Evolutionary conservation across 2,113 vertebrate genomes (phyloP).

Genomic region (Elachura formosa): DNA sequence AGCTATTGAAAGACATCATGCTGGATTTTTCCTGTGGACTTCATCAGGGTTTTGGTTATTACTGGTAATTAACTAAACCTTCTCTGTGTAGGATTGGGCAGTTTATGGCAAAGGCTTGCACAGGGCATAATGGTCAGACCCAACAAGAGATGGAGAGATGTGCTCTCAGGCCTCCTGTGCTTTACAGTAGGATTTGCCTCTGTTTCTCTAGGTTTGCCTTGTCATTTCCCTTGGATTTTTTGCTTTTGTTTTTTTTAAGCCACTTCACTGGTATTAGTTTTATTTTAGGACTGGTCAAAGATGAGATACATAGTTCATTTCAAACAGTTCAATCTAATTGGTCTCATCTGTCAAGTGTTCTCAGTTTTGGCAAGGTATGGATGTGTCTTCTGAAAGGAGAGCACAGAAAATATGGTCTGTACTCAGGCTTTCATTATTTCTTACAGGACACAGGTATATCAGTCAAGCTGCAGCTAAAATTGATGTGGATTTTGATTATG

Average conservation of each 20-base stretch:
- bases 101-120: neutral
- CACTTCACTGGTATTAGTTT: neutral
- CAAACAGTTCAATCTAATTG: neutral
- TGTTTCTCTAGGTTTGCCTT: neutral
- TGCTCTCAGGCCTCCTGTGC: neutral
- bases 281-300: neutral
- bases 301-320: neutral
- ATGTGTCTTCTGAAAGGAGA: neutral
- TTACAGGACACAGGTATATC: conserved; percentile 80
- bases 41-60: neutral
- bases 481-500: conserved; percentile 87
- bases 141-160: neutral
- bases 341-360: neutral
- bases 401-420: neutral
- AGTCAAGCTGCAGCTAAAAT: conserved; percentile 89
- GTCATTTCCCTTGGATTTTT: neutral
- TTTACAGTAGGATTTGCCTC: neutral
- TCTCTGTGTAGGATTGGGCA: neutral
- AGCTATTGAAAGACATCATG: neutral
- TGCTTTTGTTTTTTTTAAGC: neutral
- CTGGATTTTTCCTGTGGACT: neutral
- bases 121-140: neutral
- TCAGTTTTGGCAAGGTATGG: neutral
- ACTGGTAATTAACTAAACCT: neutral
- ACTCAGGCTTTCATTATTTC: conserved; percentile 1